A percentile compares a stretch with the other conserved stretches of the same genome.
Conservation (phyloP, 2,797 vertebrate species). For the Alexandromys oeconomus region DNA sequence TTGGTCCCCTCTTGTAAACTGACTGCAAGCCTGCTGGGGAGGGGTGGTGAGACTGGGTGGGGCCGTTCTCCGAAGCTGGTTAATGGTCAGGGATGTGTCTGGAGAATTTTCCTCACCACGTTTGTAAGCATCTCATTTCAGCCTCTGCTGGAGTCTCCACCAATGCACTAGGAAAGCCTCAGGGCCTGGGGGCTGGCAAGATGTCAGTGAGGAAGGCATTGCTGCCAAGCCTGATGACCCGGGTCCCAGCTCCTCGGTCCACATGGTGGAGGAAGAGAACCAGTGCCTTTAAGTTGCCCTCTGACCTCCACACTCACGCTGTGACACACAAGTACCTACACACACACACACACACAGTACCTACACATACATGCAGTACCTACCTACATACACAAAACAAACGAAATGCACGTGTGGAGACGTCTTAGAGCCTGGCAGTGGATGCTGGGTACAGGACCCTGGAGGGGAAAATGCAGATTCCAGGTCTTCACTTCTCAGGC, state of each 20-base stretch:
- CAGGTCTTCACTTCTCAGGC: neutral
- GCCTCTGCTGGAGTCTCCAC: neutral
- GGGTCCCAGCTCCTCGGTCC: neutral
- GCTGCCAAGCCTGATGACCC: neutral
- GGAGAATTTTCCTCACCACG: neutral
- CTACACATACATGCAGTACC: neutral
- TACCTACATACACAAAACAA: neutral
- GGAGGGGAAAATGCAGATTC: too few species aligned
- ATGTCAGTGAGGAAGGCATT: neutral
- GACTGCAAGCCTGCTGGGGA: neutral
- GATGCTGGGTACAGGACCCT: fast-evolving
- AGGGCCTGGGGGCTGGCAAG: neutral
- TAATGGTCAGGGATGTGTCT: neutral
- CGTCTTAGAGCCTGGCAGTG: neutral
- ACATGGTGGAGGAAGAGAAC: neutral
- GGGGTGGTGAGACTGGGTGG: neutral
- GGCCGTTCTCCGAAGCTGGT: neutral
- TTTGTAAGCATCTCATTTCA: neutral
- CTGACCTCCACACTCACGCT: neutral
- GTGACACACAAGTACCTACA: neutral
- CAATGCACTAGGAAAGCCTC: neutral
- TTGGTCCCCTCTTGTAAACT: neutral
- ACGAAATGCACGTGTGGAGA: too few species aligned
- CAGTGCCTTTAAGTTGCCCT: neutral
- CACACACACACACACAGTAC: too few species aligned